phyloP scores from a whole-genome alignment of 1,140 invertebrate genomes.

The Antheraea pernyi region DNA sequence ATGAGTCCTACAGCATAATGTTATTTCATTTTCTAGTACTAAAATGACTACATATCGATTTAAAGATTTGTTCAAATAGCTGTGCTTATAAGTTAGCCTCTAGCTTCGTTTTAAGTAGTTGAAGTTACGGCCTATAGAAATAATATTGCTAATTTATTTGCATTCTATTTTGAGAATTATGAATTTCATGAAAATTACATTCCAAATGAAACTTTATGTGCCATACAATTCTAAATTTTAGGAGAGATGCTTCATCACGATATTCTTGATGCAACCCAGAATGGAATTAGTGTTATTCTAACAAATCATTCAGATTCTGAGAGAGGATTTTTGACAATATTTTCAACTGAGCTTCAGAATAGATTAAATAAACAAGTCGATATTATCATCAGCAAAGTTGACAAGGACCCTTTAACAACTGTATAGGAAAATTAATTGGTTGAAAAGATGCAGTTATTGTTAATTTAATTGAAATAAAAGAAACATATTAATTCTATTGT shows the following conservation, averaged over 20 bases:
- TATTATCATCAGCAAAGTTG: slow-evolving; percentile 85
- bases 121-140: too few species aligned
- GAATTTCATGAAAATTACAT: too few species aligned
- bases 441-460: too few species aligned
- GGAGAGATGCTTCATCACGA: slow-evolving; percentile 98
- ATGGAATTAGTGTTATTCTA: slow-evolving; percentile 89
- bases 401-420: slow-evolving; percentile 86
- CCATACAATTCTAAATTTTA: slow-evolving; percentile 33
- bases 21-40: too few species aligned
- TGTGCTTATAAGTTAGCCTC: too few species aligned
- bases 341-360: slow-evolving; percentile 77
- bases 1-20: too few species aligned
- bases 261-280: slow-evolving; percentile 91
- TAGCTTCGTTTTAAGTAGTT: too few species aligned
- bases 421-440: slow-evolving; percentile 43
- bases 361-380: slow-evolving; percentile 80
- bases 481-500: slow-evolving; percentile 2
- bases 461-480: slow-evolving; percentile 8
- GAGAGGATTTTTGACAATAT: slow-evolving; percentile 88
- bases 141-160: too few species aligned
- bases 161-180: too few species aligned
- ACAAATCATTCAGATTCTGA: slow-evolving; percentile 98
- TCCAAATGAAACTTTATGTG: too few species aligned
- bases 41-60: too few species aligned
- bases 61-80: too few species aligned